These are phyloP conservation scores for Penaeus indicus DNA, from an alignment of 1,140 invertebrate genomes.

Conservation along the genomic window DNA sequence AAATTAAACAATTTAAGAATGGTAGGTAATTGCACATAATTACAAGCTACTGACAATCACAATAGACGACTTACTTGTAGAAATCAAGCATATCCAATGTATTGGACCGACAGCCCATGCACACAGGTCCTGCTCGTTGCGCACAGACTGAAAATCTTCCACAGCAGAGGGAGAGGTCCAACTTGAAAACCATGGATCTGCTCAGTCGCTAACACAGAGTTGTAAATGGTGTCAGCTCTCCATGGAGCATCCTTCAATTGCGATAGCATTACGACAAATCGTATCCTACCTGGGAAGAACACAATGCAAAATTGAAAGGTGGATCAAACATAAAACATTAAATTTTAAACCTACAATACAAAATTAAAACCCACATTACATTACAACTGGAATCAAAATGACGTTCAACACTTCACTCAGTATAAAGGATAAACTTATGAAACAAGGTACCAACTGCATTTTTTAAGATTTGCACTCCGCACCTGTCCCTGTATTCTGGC, in stretches of 20 bases:
- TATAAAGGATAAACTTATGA: too few species aligned
- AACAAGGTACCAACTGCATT: too few species aligned
- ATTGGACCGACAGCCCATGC: conserved; percentile 96
- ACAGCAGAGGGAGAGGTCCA: conserved; percentile 95
- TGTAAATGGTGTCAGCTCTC: conserved; percentile 95
- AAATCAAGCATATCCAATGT: conserved; percentile 91
- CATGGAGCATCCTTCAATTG: conserved; percentile 97
- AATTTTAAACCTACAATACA: too few species aligned
- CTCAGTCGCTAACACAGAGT: conserved; percentile 82
- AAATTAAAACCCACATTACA: too few species aligned
- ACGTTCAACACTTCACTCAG: too few species aligned
- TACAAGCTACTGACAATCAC: neutral
- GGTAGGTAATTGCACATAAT: neutral
- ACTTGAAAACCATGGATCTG: conserved; percentile 79
- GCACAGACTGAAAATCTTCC: conserved; percentile 93
- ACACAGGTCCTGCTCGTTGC: conserved; percentile 74
- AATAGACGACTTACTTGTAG: conserved; percentile 84
- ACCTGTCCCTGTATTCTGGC: too few species aligned
- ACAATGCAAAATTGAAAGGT: neutral
- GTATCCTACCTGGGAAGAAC: neutral
- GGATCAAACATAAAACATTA: neutral
- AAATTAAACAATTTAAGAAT: neutral
- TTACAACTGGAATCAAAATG: too few species aligned
- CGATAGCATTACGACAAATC: conserved; percentile 84
- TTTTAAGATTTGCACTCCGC: too few species aligned